Evolutionary conservation across 1,140 invertebrate genomes (phyloP), one percentile per base, ranked within the genome.

Genomic region (Meloidogyne exigua): DNA sequence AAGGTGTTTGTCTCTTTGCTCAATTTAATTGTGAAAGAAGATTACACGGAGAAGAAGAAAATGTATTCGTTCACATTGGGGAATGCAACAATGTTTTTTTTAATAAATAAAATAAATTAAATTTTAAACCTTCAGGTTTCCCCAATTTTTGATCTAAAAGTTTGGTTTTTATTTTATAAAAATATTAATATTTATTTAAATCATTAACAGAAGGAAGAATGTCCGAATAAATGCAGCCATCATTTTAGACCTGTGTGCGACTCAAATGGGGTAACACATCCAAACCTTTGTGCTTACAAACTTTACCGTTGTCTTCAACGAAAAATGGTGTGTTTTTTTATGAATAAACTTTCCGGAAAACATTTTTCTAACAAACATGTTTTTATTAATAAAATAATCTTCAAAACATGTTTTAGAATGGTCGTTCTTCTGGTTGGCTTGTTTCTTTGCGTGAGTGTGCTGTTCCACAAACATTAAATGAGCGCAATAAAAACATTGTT

Each of bases 291-390:
- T 64, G 68, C 80, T 26, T 82, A 83, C 39, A 83, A 82, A 78
- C 82, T 84, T 79, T 73, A 72, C 65, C 85, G 83, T 69, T 82
- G 81, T 67, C 64, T 65, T 18, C 83, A 84, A 71, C 28, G 81
- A 63, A 82, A 83, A 72, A 49, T 32, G 28, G 78, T 79, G 36
- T 9, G 21, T 25, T 10, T 65, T 32, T 32, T 32, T 32, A 3
- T 32, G 21, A 73, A 25, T n/a, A 62, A 65, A 23, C 7, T 42
- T 42, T 64, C 25, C 57, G 26, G 26, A 36, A 39, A 49, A 62
- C 36, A 9, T 39, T 4, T 75, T 67, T 67, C 5, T 5, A 13
- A 62, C 25, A 15, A 11, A 32, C 9, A 9, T 39, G 36, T 75
- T 67, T 67, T 21, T 67, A 28, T n/a, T 26, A 15, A 11, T 49